Base-by-base conservation (phyloP, 2,888 invertebrate species). In the Stenurella melanura region DNA sequence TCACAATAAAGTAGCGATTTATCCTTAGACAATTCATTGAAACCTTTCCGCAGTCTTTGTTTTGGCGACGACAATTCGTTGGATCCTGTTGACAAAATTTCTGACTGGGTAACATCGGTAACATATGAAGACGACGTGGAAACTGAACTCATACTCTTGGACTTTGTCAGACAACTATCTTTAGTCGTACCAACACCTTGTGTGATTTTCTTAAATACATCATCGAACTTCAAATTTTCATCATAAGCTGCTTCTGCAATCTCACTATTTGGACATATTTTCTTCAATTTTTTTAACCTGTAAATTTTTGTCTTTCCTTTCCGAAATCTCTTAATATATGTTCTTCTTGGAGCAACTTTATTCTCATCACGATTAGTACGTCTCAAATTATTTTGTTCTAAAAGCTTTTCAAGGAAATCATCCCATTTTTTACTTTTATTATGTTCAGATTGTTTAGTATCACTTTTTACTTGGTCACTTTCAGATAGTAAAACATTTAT, bases 11-110 rank as follows among this genome's bases (percentile, higher is more conserved):
- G 63, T 11, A 85, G 77, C 3, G 83, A 78, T 74, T 81, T 80
- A 73, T 86, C 82, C 73, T 77, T 81, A 15, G 70, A 79, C 11
- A 86, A 77, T n/a, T 79, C 69, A 74, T 85, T 81, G 17, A 85
- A 81, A 19, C 81, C 79, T 15, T 78, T 77, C 6, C 82, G 67
- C 74, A 79, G 60, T 10, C 64, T 75, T 21, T 58, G 58, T 26
- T 76, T 71, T 19, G 74, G 74, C n/a, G 68, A 70, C 34, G 73
- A 34, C n/a, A 80, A 54, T 21, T 75, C 73, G 1, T 19, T 68
- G 26, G 77, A 78, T 11, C 79, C 81, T 17, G 81, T 81, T 12
- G 81, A 82, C 17, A 80, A 67, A 61, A 63, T 71, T 34, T 81
- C 82, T 7, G 81, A 81, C 26, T 64, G 77, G 10, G 77, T 74